Base-by-base conservation (phyloP, 2,888 invertebrate species). In the Drosophila monieri region DNA sequence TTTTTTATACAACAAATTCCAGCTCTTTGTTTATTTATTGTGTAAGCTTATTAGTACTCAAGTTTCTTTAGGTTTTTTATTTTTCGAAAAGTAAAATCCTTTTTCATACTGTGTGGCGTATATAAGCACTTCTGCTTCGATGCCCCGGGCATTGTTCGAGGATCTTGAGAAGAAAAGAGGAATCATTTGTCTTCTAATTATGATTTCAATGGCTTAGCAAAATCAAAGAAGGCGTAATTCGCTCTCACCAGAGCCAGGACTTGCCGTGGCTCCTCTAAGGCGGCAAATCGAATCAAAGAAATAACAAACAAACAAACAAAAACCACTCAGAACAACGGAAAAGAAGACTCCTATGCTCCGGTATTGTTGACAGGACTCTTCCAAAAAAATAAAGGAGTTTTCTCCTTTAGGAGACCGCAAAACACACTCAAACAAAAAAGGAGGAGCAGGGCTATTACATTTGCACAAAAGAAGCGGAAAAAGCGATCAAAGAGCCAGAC, bases 181-280 rank as follows among this genome's bases (percentile, higher is more conserved):
- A 81, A 83, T 60, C 73, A 73, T 78, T 81, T 81, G 77, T 85
- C 76, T 85, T 85, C 88, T 81, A 87, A 85, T 88, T 88, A 85
- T 75, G 69, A 78, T 69, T 69, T 72, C 56, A 56, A 49, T 70
- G 57, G 69, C 25, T 65, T 75, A 32, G 49, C 69, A 70, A 79
- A 90, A 90, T 89, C 89, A 89, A 90, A 80, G 70, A 76, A 88
- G 89, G 89, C 90, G 89, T 89, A 89, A 86, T 88, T 89, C 78
- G 75, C 80, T 88, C 86, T 86, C 90, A 88, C 88, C 90, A 83
- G 21, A 10, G 27, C 15, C 14, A 23, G 32, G 73, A 43, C 59
- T 73, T 46, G 69, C 10, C 27, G 14, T 59, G 51, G 64, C 75
- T 56, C 51, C 67, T 69, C 68, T 67, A 86, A 85, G 81, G 84